These are phyloP conservation scores for Sapajus apella DNA, from an alignment of 2,113 vertebrate genomes.

Conservation along the genomic window DNA sequence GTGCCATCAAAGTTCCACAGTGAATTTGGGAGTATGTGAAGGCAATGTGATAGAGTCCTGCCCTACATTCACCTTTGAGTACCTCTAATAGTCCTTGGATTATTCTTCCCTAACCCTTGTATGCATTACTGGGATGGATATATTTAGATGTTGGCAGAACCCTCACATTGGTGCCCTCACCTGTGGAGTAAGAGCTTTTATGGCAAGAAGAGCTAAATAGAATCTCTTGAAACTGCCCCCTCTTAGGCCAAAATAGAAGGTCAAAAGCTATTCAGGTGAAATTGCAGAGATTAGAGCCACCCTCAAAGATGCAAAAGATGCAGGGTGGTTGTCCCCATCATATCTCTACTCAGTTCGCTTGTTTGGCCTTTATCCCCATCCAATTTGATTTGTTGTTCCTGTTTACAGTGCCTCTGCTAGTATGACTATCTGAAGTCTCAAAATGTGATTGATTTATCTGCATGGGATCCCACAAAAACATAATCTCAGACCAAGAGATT, in stretches of 20 bases:
- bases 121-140: background rate
- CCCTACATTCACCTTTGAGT: background rate
- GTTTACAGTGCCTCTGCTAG: background rate
- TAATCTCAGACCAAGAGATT: background rate
- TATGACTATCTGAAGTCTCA: background rate
- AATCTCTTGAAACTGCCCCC: background rate
- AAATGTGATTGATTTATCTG: background rate
- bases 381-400: background rate
- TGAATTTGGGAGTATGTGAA: background rate
- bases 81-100: background rate
- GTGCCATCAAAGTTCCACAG: background rate
- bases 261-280: background rate
- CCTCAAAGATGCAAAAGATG: background rate
- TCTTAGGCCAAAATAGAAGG: background rate
- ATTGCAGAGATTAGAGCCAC: background rate
- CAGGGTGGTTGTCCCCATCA: background rate
- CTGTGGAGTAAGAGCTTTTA: background rate
- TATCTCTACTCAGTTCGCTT: background rate
- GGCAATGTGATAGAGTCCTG: background rate
- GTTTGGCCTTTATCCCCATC: background rate
- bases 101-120: background rate
- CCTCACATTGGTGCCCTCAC: background rate
- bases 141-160: background rate
- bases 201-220: background rate
- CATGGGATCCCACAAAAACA: background rate